phyloP scores from a whole-genome alignment of 2,888 invertebrate species.

The Coelopa pilipes region DNA sequence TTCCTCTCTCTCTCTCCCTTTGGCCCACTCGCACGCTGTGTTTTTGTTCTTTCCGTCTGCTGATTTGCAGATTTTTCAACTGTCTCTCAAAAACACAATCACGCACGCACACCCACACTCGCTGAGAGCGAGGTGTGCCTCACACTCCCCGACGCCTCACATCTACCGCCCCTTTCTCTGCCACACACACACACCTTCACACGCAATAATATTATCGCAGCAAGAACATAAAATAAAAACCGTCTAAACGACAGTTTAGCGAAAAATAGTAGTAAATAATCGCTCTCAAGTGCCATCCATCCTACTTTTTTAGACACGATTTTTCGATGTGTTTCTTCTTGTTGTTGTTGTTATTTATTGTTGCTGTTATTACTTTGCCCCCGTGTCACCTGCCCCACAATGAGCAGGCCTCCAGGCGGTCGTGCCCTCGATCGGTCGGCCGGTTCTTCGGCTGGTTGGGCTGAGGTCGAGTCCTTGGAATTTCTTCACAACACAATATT shows the following conservation, averaged over 20 bases:
- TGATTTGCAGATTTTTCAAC: background rate
- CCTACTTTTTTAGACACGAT: constrained; percentile 7
- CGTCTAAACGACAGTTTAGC: constrained; percentile 58
- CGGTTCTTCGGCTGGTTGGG: background rate
- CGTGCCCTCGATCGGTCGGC: too few relatives aligned
- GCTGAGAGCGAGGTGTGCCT: background rate
- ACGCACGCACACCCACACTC: background rate
- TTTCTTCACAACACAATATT: constrained; percentile 15
- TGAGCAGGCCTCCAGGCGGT: background rate
- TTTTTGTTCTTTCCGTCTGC: background rate
- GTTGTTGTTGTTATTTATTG: background rate
- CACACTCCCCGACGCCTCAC: background rate
- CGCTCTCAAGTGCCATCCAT: constrained; percentile 48
- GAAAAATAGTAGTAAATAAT: constrained; percentile 59
- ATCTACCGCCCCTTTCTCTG: background rate
- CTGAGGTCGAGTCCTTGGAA: constrained; percentile 25
- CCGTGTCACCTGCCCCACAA: background rate
- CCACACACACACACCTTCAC: background rate
- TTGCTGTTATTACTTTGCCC: background rate
- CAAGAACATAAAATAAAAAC: constrained; percentile 53
- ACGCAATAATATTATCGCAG: constrained; percentile 14
- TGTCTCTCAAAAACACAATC: background rate
- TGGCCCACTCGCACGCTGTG: background rate
- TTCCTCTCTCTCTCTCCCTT: constrained; percentile 13
- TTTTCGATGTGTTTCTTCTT: constrained; percentile 12